A percentile compares a stretch with the other conserved stretches of the same genome.
Evolutionary conservation across 2,797 vertebrate genomes (phyloP).

Genomic region (Spinus pinus): DNA sequence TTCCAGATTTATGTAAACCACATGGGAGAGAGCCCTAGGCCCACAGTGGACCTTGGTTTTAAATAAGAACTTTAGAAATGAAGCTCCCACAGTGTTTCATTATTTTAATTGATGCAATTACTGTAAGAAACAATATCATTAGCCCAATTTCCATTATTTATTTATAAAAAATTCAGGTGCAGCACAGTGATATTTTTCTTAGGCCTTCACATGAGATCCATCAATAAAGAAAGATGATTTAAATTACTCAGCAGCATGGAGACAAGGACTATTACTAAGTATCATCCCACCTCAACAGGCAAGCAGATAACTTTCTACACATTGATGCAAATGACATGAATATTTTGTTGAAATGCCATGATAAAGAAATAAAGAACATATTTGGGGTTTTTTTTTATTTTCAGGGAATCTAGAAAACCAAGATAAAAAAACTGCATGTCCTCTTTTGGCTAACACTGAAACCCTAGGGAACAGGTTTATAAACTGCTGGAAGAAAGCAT

Average conservation of each 20-base stretch:
- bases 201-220: neutral
- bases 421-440: neutral
- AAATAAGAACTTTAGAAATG: neutral
- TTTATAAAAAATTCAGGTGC: neutral
- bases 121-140: neutral
- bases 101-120: neutral
- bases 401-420: neutral
- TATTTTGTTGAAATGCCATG: neutral
- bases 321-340: neutral
- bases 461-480: neutral
- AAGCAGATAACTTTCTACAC: neutral
- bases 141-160: neutral
- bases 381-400: neutral
- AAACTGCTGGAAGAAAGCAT: neutral
- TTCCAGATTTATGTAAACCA: neutral
- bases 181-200: neutral
- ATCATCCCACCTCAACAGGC: neutral
- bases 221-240: neutral
- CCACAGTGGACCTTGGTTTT: neutral
- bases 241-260: neutral
- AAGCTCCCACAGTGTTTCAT: neutral
- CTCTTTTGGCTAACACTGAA: neutral
- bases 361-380: neutral
- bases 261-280: neutral
- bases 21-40: neutral